Evolutionary conservation across 2,113 vertebrate species (phyloP).

Genomic region (Dasyornis broadbenti): DNA sequence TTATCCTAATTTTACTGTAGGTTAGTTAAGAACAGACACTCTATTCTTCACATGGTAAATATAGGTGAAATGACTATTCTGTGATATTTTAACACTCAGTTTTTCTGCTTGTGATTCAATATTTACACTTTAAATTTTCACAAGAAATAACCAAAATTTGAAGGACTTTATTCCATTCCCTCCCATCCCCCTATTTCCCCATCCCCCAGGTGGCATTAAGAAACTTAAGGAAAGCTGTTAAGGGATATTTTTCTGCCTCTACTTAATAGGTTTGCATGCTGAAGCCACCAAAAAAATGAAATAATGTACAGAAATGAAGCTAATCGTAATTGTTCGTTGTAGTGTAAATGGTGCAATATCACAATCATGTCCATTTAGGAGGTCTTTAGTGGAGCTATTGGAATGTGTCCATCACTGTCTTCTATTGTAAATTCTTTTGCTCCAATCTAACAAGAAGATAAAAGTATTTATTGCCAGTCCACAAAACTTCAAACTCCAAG

Average conservation of each 20-base stretch:
- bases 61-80: not conserved
- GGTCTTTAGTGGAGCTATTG: not conserved
- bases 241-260: not conserved
- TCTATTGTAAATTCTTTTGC: not conserved
- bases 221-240: not conserved
- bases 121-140: not conserved
- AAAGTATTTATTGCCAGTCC: not conserved
- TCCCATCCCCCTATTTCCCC: too few relatives aligned
- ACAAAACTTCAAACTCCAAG: not conserved
- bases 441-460: not conserved
- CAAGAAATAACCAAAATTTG: not conserved
- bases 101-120: not conserved
- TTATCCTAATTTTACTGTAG: not conserved
- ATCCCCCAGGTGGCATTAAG: not conserved
- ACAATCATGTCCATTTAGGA: not conserved
- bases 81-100: not conserved
- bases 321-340: not conserved
- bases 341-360: not conserved
- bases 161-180: not conserved
- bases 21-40: not conserved
- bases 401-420: not conserved
- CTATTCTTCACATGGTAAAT: not conserved
- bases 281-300: not conserved
- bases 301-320: not conserved
- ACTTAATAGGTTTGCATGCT: not conserved